Base-by-base conservation (phyloP, 2,113 vertebrate genomes). In the Varanus salvator region DNA sequence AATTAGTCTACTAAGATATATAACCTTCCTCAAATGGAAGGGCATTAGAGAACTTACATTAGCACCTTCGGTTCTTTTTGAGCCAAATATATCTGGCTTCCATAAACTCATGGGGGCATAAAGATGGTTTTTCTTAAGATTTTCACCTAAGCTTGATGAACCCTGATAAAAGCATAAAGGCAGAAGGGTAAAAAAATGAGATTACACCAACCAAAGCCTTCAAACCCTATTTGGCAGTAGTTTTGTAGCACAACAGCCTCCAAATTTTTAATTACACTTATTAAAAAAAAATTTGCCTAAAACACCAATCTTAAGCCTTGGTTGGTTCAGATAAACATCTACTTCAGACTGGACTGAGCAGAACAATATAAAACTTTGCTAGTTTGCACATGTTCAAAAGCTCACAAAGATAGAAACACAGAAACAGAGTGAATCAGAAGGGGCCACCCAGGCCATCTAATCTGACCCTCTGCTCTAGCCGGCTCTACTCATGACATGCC, bases 1-100 rank as follows among this genome's bases (percentile, higher is more conserved):
- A 84, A 91, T 87, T 84, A 80, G 86, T 80, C 74, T 85, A 85
- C 75, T 72, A 50, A 66, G 60, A 66, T 0, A 25, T 25, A 72
- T 60, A 1, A 74, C 34, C 2, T 44, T 44, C 38, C 60, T 87
- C 66, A 52, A 84, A 54, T 80, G 83, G 50, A 89, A 71, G 29
- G 75, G 54, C 48, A 23, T 52, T 31, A 23, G 54, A 75, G 8
- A 90, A 86, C 64, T 80, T 85, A 72, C 17, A 0, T 44, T 21
- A 19, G 75, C 57, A 89, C 14, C 71, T 29, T 38, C 19, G 71
- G 48, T 84, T 64, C 60, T 84, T 50, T 69, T 17, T 48, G 48
- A 84, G 19, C 11, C 31, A 66, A 85, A 78, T 68, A 52, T 78
- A 69, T 8, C 44, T 29, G 9, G 60, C 14, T 8, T 29, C 23